phyloP scores from a whole-genome alignment of 2,888 invertebrate genomes.

The Deroplatys truncata region DNA sequence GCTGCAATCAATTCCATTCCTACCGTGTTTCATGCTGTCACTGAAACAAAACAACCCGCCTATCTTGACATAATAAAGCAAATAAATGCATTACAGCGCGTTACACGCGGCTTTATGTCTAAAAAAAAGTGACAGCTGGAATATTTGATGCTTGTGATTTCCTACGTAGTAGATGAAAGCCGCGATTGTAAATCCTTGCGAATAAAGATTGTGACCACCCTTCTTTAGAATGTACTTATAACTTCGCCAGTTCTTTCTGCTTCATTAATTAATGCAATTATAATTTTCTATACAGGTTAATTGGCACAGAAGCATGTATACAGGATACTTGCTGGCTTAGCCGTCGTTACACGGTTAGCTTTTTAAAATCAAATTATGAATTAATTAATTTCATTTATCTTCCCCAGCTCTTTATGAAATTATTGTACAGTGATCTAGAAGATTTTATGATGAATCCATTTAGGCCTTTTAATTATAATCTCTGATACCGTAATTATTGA shows the following conservation, averaged over 20 bases:
- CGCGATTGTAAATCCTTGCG: neutral
- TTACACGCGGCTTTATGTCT: neutral
- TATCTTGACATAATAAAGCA: neutral
- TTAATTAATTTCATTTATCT: too few species aligned
- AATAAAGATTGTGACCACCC: neutral
- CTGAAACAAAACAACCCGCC: neutral
- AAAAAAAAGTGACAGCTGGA: neutral
- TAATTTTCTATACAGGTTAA: neutral
- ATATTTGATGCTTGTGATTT: neutral
- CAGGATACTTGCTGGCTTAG: too few species aligned
- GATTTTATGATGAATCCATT: too few species aligned
- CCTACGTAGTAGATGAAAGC: neutral
- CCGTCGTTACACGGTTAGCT: too few species aligned
- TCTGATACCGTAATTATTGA: too few species aligned
- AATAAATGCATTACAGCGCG: neutral
- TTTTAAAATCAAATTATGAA: too few species aligned
- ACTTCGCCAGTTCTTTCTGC: neutral
- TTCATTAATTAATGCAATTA: neutral
- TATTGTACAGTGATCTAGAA: too few species aligned
- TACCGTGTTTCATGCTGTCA: neutral
- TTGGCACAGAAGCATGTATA: too few species aligned
- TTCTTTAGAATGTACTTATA: neutral
- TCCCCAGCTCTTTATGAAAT: too few species aligned
- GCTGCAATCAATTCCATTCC: neutral
- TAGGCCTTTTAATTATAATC: too few species aligned